These are phyloP conservation scores for Crypturellus undulatus DNA, from an alignment of 2,113 vertebrate genomes.

Conservation along the genomic window DNA sequence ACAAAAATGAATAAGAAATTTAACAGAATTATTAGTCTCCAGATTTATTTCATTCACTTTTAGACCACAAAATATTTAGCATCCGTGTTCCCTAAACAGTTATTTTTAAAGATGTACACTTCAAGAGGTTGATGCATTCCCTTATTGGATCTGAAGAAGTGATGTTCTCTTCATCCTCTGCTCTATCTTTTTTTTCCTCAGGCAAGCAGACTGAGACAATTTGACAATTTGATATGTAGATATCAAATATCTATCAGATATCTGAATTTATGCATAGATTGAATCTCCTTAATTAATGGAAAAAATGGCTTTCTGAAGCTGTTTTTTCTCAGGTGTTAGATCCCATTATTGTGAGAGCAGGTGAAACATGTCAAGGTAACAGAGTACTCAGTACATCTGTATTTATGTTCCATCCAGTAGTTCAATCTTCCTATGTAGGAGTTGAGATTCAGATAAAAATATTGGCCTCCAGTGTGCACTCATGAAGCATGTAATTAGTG, in stretches of 20 bases:
- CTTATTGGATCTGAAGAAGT: neutral
- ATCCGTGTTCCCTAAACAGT: neutral
- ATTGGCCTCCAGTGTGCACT: neutral
- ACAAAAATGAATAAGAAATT: neutral
- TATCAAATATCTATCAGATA: neutral
- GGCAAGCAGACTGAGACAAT: neutral
- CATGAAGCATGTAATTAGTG: neutral
- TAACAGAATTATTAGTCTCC: neutral
- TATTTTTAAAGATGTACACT: neutral
- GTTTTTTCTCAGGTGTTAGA: neutral
- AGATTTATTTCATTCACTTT: neutral
- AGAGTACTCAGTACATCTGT: neutral
- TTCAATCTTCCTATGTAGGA: neutral
- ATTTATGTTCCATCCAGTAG: neutral
- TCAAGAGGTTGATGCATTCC: neutral
- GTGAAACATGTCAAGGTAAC: neutral
- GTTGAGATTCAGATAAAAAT: neutral
- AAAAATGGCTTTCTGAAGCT: neutral
- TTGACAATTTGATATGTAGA: neutral
- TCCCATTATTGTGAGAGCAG: neutral
- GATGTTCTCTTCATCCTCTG: neutral
- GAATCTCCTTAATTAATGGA: neutral
- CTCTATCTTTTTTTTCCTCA: neutral
- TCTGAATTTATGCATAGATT: neutral
- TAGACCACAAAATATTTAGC: neutral